These are phyloP conservation scores for Agrilus planipennis DNA, from an alignment of 1,140 invertebrate genomes.

Conservation along the genomic window DNA sequence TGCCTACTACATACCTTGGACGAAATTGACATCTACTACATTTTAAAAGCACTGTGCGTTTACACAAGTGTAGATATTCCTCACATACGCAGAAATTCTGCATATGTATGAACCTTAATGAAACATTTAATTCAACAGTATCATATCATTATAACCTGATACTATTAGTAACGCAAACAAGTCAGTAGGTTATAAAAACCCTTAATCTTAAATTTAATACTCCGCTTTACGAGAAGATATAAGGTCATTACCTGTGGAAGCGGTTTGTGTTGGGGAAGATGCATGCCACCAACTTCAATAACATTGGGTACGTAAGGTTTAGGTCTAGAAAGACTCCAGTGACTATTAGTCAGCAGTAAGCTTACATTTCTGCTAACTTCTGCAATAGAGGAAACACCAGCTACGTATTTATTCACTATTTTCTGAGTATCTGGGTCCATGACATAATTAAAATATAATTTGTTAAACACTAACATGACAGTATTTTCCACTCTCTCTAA, in stretches of 20 bases:
- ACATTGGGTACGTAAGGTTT: constrained; percentile 37
- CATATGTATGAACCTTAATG: no score
- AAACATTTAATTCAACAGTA: no score
- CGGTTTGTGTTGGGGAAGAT: constrained; percentile 27
- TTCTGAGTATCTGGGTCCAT: neutral
- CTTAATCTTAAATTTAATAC: no score
- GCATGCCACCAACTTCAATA: constrained; percentile 47
- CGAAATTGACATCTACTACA: no score
- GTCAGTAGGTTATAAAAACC: no score
- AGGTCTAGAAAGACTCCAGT: constrained; percentile 39
- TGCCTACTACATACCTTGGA: no score
- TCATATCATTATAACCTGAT: no score
- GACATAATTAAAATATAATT: constrained; percentile 9
- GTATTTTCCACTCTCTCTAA: constrained; percentile 31
- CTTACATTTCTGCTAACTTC: constrained; percentile 30
- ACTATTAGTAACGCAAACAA: no score
- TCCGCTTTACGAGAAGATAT: no score
- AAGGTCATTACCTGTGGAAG: constrained; percentile 16
- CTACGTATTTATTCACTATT: constrained; percentile 6
- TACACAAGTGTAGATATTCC: no score
- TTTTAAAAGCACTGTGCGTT: no score
- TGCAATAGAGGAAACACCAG: neutral
- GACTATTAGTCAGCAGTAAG: constrained; percentile 44
- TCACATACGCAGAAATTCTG: no score
- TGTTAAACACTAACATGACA: constrained; percentile 4